Base-by-base conservation (phyloP, 2,113 vertebrate genomes). In the Sphyrna mokarran region DNA sequence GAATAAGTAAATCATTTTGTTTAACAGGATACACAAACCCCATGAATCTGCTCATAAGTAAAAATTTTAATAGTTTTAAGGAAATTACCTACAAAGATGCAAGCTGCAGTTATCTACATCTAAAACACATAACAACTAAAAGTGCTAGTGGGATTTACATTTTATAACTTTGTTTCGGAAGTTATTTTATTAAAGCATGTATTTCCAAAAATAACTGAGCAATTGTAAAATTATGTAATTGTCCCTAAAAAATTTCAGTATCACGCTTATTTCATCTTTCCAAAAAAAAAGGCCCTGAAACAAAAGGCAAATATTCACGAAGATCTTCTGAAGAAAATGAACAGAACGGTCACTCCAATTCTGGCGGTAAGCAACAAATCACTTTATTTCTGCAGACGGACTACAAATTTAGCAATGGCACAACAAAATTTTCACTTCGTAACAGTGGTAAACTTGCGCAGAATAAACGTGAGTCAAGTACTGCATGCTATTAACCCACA, bases 301-400 rank as follows among this genome's bases (percentile, higher is more conserved):
- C n/a, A 37, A 83, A 83, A 20, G 80, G 80, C 40, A 16, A 83
- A 6, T 63, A 91, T 91, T 63, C 87, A 61, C 29, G 14, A 61
- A n/a, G 29, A 6, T 94, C 93, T 29, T 70, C 93, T 48, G 93
- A 94, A 94, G 93, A 94, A 94, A 43, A 94, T 29, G 37, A 22
- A 29, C 63, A 94, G 7, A 94, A 29, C 48, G 23, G 66, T 70
- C 66, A 70, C 22, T 94, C 66, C 22, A 43, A 94, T 94, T 94
- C 93, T 13, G 66, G 68, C 9, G 70, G 37, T 94, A 94, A 70
- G 23, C 40, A 69, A 70, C 93, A 94, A 61, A 58, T 63, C 29
- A 61, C 18, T 91, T 63, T 91, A 91, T n/a, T 91, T 18, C 43
- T 91, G 29, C 58, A 58, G 16, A 14, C 29, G 63, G 4, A 91